These are phyloP conservation scores for Argyra leucocephala DNA, from an alignment of 2,888 invertebrate genomes.

Conservation along the genomic window DNA sequence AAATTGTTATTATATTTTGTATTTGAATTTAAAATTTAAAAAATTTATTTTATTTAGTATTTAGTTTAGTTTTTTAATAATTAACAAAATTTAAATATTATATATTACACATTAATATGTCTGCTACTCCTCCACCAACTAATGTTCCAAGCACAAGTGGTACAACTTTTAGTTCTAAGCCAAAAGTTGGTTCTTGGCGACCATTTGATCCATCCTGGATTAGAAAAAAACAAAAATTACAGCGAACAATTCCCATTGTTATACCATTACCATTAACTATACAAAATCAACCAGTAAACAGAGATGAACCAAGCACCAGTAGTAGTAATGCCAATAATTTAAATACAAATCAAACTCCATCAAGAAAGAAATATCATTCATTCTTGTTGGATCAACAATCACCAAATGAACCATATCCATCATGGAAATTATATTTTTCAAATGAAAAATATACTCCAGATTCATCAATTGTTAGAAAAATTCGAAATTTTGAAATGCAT, in stretches of 20 bases:
- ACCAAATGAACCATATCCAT: slow-evolving; percentile 44
- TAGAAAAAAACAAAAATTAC: background rate
- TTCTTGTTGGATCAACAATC: background rate
- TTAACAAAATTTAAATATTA: too few relatives aligned
- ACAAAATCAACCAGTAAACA: background rate
- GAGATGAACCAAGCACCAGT: background rate
- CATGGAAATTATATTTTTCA: slow-evolving; percentile 73
- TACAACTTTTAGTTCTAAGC: background rate
- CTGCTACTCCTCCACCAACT: too few relatives aligned
- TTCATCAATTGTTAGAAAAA: slow-evolving; percentile 45
- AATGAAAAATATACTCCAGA: slow-evolving; percentile 49
- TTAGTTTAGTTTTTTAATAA: too few relatives aligned
- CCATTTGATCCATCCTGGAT: background rate
- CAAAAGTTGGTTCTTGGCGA: background rate
- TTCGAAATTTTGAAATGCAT: slow-evolving; percentile 49
- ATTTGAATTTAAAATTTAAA: too few relatives aligned
- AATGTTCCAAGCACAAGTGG: background rate
- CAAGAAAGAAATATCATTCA: background rate
- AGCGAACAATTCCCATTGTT: background rate
- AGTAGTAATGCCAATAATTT: background rate
- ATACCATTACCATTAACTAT: background rate
- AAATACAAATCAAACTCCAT: background rate
- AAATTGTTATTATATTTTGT: too few relatives aligned
- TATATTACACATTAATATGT: too few relatives aligned
- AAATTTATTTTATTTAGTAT: too few relatives aligned